These are phyloP conservation scores for Cosmia pyralina DNA, from an alignment of 2,888 invertebrate genomes.

Conservation along the genomic window DNA sequence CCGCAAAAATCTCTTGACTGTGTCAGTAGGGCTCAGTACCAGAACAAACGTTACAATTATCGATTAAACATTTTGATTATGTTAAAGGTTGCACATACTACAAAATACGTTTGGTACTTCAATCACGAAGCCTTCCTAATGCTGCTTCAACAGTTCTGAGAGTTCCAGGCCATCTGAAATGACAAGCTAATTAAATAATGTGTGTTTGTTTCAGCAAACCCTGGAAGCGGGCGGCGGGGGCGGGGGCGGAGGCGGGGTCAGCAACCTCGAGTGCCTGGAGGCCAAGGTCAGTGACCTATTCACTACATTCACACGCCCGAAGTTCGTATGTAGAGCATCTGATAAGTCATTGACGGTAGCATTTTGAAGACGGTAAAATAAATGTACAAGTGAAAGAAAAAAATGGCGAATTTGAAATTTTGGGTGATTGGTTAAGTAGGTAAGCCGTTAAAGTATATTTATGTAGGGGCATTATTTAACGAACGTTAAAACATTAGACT, in stretches of 20 bases:
- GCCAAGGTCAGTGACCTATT: conserved; percentile 91
- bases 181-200: conserved; percentile 3
- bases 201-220: conserved; percentile 87
- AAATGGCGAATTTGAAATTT: neutral
- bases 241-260: conserved; percentile 90
- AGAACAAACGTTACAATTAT: neutral
- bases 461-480: too few relatives aligned
- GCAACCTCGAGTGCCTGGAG: conserved; percentile 94
- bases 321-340: conserved; percentile 40
- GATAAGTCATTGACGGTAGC: neutral
- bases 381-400: neutral
- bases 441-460: neutral
- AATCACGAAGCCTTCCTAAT: neutral
- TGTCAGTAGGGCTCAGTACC: neutral
- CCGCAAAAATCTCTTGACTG: neutral
- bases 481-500: neutral
- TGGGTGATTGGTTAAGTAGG: neutral
- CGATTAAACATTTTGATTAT: neutral
- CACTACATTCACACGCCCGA: conserved; percentile 21
- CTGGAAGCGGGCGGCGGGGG: conserved; percentile 83
- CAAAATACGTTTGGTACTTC: neutral
- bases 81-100: neutral
- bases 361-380: neutral
- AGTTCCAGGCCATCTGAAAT: neutral
- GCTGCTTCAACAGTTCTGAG: too few relatives aligned